phyloP scores from a whole-genome alignment of 2,797 vertebrate species.

The Enteromius afrohamiltoni region DNA sequence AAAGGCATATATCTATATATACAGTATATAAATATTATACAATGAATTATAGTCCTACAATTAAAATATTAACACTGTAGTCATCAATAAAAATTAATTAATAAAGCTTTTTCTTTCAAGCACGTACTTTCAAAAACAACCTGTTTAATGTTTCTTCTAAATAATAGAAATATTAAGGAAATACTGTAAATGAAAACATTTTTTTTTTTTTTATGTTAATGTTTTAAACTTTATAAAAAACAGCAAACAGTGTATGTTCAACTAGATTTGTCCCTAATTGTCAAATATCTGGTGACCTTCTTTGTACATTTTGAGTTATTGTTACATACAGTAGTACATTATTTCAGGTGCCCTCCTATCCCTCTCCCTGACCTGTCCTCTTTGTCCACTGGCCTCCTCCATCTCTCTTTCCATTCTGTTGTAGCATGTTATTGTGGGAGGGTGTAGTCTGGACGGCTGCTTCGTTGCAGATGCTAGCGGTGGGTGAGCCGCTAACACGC shows the following conservation, averaged over 20 bases:
- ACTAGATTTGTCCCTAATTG: neutral
- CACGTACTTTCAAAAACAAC: too few relatives aligned
- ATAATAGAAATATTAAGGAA: too few relatives aligned
- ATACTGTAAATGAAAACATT: too few relatives aligned
- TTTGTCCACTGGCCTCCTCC: constrained; percentile 3
- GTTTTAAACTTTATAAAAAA: neutral
- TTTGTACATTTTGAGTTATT: neutral
- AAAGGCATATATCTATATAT: too few relatives aligned
- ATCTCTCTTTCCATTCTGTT: constrained; percentile 18
- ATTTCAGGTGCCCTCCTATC: constrained; percentile 20
- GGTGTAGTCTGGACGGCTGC: constrained; percentile 71
- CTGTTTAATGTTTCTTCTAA: too few relatives aligned
- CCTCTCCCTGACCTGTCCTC: constrained; percentile 21
- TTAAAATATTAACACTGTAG: too few relatives aligned
- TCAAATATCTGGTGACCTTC: neutral
- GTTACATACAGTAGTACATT: neutral
- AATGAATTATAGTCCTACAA: too few relatives aligned
- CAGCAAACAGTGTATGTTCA: neutral
- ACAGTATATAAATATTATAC: too few relatives aligned
- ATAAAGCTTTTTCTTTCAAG: too few relatives aligned
- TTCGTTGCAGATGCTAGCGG: constrained; percentile 65
- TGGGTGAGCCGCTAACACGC: constrained; percentile 77
- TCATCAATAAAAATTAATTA: too few relatives aligned
- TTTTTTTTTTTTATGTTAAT: too few relatives aligned
- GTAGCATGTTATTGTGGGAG: constrained; percentile 18